These are phyloP conservation scores for Schizopygopsis pylzovi DNA, from an alignment of 2,797 vertebrate genomes.

Conservation along the genomic window DNA sequence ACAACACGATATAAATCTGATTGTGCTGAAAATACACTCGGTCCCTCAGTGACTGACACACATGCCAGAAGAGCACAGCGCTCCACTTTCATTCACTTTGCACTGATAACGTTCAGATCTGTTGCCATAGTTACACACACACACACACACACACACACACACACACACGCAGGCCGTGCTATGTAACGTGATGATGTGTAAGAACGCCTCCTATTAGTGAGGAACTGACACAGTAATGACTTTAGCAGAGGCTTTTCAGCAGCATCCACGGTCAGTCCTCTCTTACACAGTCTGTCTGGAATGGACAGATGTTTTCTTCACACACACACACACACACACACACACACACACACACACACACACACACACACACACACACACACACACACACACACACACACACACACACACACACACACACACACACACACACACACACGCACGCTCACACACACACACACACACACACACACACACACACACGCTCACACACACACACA, in stretches of 20 bases:
- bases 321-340: conserved; percentile 34
- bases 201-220: conserved; percentile 43
- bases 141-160: conserved; percentile 2
- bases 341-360: neutral
- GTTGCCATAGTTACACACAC: neutral
- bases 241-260: conserved; percentile 79
- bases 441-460: too few species aligned
- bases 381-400: too few species aligned
- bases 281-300: conserved; percentile 86
- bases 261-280: conserved; percentile 67
- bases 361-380: too few species aligned
- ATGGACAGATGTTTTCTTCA: conserved; percentile 88
- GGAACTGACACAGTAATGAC: conserved; percentile 70
- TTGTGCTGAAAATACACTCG: neutral
- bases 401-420: too few species aligned
- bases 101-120: neutral
- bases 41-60: neutral
- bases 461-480: too few species aligned
- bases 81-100: conserved; percentile 9
- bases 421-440: too few species aligned
- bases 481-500: neutral
- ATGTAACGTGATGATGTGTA: conserved; percentile 53
- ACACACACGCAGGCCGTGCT: neutral
- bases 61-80: neutral
- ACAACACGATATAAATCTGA: neutral